phyloP scores from a whole-genome alignment of 2,888 invertebrate species.

The Drosophila birchii region DNA sequence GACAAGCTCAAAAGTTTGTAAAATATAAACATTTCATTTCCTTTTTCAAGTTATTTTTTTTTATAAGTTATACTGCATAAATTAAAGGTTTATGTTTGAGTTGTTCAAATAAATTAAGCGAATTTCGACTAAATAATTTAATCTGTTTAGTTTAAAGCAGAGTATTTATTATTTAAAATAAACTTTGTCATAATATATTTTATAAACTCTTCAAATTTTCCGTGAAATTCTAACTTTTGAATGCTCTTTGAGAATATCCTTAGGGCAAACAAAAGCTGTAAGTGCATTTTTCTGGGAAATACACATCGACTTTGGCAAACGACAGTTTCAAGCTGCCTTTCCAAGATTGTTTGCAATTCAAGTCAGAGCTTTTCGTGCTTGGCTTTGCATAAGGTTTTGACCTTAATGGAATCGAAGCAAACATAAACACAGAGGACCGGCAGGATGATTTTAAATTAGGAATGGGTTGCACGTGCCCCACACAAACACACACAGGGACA shows the following conservation, averaged over 20 bases:
- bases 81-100: not conserved
- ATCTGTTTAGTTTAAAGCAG: no score
- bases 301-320: slow-evolving; percentile 33
- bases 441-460: slow-evolving; percentile 11
- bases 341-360: slow-evolving; percentile 35
- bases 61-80: no score
- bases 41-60: no score
- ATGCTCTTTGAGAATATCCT: not conserved
- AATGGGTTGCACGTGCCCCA: slow-evolving; percentile 44
- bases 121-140: no score
- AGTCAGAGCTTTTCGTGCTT: slow-evolving; percentile 40
- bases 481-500: not conserved
- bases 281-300: slow-evolving; percentile 11
- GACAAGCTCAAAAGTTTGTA: no score
- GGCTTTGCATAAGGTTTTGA: slow-evolving; percentile 59
- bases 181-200: not conserved
- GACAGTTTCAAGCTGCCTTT: slow-evolving; percentile 33
- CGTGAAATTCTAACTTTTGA: not conserved
- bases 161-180: not conserved
- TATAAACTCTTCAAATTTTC: not conserved
- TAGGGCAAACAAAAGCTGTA: not conserved
- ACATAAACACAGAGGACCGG: slow-evolving; percentile 66
- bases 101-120: not conserved
- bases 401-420: slow-evolving; percentile 65
- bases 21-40: no score